These are phyloP conservation scores for Myzus persicae DNA, from an alignment of 1,140 invertebrate species.

Conservation along the genomic window DNA sequence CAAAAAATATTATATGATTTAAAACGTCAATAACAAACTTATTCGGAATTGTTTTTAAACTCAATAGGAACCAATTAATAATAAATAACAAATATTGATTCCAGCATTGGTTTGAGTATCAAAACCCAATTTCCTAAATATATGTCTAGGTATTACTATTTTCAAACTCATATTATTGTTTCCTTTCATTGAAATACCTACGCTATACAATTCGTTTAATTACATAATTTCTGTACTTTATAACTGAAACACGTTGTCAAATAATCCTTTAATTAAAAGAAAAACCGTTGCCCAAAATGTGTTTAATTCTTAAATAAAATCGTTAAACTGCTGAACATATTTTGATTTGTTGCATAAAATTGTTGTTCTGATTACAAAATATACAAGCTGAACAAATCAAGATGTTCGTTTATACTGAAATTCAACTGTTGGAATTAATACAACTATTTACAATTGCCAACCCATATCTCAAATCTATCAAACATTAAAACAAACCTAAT, in stretches of 20 bases:
- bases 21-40: not conserved
- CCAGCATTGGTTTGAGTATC: not conserved
- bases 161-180: not conserved
- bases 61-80: not conserved
- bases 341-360: no score
- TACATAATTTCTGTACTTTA: not conserved
- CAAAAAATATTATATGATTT: not conserved
- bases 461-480: no score
- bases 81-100: constrained; percentile 5
- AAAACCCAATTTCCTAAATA: not conserved
- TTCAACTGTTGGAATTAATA: no score
- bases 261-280: no score
- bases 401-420: not conserved
- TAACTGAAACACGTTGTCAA: not conserved
- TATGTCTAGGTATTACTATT: not conserved
- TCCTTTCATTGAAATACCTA: not conserved
- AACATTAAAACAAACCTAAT: no score
- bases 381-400: not conserved
- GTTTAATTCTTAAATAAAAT: no score
- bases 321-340: no score
- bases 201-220: not conserved
- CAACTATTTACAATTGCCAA: no score
- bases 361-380: not conserved
- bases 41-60: not conserved
- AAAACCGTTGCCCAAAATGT: no score